phyloP scores from a whole-genome alignment of 2,888 invertebrate genomes.

The Polymixis flavicincta region DNA sequence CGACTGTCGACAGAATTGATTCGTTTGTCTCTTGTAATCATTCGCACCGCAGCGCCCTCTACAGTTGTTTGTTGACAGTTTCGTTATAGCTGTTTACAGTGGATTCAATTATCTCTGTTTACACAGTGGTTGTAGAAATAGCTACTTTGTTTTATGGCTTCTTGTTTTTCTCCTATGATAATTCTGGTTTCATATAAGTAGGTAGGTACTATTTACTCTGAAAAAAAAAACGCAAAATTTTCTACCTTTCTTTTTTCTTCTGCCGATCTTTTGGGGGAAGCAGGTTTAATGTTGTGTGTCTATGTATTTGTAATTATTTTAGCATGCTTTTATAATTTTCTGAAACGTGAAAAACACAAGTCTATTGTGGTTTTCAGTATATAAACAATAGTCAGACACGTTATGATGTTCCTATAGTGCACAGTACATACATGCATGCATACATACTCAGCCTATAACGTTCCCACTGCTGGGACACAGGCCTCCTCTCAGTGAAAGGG shows the following conservation, averaged over 20 bases:
- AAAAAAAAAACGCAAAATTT: background rate
- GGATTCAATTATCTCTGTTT: constrained; percentile 20
- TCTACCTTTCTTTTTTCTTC: background rate
- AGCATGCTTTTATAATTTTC: background rate
- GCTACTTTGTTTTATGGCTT: background rate
- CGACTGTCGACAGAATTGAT: constrained; percentile 41
- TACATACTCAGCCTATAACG: too few relatives aligned
- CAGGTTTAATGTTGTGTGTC: background rate
- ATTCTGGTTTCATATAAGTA: background rate
- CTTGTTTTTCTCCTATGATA: background rate
- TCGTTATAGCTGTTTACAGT: background rate
- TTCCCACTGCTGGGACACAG: too few relatives aligned
- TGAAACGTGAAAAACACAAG: background rate
- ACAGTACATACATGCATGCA: too few relatives aligned
- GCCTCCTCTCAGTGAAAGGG: too few relatives aligned
- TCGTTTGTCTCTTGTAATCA: constrained; percentile 36
- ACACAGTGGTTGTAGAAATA: background rate
- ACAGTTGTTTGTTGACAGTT: constrained; percentile 15
- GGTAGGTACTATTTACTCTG: background rate
- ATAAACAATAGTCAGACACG: constrained; percentile 3
- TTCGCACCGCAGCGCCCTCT: constrained; percentile 21
- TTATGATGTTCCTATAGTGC: background rate
- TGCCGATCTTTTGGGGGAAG: background rate
- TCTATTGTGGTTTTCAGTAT: background rate
- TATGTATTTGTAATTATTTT: background rate